Conservation (phyloP, 2,113 vertebrate species). For the Acrocephalus arundinaceus region DNA sequence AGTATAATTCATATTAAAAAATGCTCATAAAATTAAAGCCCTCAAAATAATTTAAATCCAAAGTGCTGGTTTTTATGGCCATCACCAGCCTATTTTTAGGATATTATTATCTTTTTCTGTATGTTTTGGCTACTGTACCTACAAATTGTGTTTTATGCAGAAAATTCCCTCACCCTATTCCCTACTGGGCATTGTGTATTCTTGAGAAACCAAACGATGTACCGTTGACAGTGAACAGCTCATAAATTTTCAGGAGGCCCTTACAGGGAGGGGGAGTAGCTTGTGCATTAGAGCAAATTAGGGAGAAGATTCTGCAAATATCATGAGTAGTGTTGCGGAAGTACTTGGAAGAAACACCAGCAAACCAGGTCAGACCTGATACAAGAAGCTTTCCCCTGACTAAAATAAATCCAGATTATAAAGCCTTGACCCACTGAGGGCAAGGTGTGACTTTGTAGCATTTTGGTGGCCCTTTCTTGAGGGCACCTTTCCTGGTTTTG, state of each 20-base stretch:
- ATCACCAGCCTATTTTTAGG: not conserved
- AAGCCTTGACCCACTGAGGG: not conserved
- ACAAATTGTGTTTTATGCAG: not conserved
- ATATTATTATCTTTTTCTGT: not conserved
- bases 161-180: not conserved
- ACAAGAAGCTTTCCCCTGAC: not conserved
- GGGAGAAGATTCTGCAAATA: not conserved
- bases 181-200: not conserved
- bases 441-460: not conserved
- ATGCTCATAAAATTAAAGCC: not conserved
- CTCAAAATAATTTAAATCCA: not conserved
- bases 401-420: not conserved
- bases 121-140: not conserved
- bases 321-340: not conserved
- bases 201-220: not conserved
- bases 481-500: not conserved
- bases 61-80: not conserved
- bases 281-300: conserved; percentile 37
- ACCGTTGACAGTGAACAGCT: not conserved
- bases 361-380: not conserved
- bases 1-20: not conserved
- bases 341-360: not conserved
- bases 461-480: not conserved
- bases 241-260: conserved; percentile 46
- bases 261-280: not conserved